Evolutionary conservation across 2,113 vertebrate genomes (phyloP), one percentile per base, ranked within the genome.

Genomic region (Corvus hawaiiensis): DNA sequence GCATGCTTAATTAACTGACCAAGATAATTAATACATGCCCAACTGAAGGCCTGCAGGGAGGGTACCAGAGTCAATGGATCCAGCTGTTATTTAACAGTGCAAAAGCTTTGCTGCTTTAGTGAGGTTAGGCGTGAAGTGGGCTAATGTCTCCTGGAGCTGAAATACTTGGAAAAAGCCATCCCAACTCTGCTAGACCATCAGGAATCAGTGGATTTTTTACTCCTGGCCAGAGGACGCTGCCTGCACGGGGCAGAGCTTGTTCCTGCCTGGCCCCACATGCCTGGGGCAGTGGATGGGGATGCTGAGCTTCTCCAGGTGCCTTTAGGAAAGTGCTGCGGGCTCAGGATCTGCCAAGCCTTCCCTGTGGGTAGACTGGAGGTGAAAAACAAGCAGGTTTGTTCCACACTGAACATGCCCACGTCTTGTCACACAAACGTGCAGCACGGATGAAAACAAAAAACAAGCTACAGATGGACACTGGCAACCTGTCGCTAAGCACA

Each of bases 401-500:
- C 94, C 48, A 62, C 1, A 1, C 86, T 68, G 92, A 92, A 89
- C 49, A 37, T 93, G 96, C 96, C 96, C 92, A 96, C 92, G 83
- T 93, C 92, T 94, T 96, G 90, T 96, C 94, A 93, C 96, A 95
- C 48, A 90, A 96, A 92, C 89, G 87, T 94, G 84, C 67, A 90
- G 93, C 94, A 90, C 0, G n/a, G 94, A 81, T 90, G 88, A 84
- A 92, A 97, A 96, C 96, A 96, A 94, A 96, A 96, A 97, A 95
- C 94, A 96, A 95, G 94, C 83, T 75, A 73, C 96, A 95, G 93
- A 96, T 96, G 96, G 94, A 96, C 93, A 95, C 44, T 58, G 79
- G 93, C 90, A 96, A 94, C 90, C 96, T 96, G 94, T 95, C 30
- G 30, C 94, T 95, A 93, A 93, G 94, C 94, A 94, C 80, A 84